Percentiles rank a stretch among this genome's conserved stretches.
Evolutionary conservation across 2,888 invertebrate species (phyloP).

Genomic region (Capitulum mitella): DNA sequence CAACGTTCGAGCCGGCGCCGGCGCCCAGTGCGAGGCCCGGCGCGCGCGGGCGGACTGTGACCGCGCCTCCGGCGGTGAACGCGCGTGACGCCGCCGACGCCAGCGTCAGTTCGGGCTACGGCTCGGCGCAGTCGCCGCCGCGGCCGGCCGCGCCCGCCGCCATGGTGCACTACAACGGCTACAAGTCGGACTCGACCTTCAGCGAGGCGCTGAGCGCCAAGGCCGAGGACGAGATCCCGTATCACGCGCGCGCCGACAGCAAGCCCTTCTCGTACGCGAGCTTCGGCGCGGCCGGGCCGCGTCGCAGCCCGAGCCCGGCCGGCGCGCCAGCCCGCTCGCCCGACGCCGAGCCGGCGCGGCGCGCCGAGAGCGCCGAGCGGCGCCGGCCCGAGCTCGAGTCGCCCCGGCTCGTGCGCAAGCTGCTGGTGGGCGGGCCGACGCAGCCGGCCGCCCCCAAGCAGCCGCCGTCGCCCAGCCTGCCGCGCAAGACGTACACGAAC

Average conservation of each 20-base stretch:
- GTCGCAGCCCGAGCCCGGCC: conserved; percentile 32
- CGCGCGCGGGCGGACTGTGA: conserved; percentile 27
- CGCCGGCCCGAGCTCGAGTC: conserved; percentile 33
- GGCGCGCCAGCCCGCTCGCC: not conserved
- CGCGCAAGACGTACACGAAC: conserved; percentile 11
- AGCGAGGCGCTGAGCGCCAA: conserved; percentile 67
- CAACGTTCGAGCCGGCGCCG: conserved; percentile 35
- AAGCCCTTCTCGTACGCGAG: conserved; percentile 81
- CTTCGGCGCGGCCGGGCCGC: conserved; percentile 33
- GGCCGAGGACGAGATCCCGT: conserved; percentile 74
- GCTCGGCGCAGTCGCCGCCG: conserved; percentile 24
- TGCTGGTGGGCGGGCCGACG: not conserved
- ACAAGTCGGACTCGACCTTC: conserved; percentile 34
- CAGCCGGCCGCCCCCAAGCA: not conserved
- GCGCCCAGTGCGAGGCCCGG: not conserved
- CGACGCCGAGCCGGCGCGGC: not conserved
- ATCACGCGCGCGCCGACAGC: conserved; percentile 83
- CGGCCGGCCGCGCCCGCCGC: conserved; percentile 46
- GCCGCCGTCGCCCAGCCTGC: conserved; percentile 1
- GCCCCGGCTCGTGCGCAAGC: conserved; percentile 33
- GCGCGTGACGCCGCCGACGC: conserved; percentile 53
- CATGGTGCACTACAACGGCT: conserved; percentile 32
- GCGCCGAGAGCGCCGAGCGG: conserved; percentile 22
- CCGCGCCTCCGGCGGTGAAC: conserved; percentile 41
- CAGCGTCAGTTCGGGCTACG: conserved; percentile 45